Evolutionary conservation across 2,888 invertebrate species (phyloP).

Genomic region (Hartigia nigra): DNA sequence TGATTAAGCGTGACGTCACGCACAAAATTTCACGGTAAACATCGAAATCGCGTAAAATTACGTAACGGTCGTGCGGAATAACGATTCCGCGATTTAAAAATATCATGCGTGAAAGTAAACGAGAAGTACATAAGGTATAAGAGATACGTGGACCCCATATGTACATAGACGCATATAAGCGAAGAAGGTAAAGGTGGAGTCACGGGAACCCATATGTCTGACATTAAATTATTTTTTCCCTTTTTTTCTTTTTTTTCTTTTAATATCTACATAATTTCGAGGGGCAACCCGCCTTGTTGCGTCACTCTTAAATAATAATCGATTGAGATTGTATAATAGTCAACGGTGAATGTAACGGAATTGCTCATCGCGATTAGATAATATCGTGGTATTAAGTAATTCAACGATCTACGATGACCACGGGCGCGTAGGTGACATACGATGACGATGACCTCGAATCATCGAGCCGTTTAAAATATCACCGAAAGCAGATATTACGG

Average conservation of each 20-base stretch:
- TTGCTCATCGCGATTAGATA: constrained; percentile 10
- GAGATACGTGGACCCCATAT: too few relatives aligned
- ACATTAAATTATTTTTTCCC: neutral
- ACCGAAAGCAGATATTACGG: too few relatives aligned
- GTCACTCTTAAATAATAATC: constrained; percentile 23
- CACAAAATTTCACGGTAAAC: neutral
- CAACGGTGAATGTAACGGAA: constrained; percentile 6
- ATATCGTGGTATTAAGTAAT: constrained; percentile 9
- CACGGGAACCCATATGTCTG: too few relatives aligned
- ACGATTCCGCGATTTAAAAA: constrained; percentile 9
- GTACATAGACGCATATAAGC: too few relatives aligned
- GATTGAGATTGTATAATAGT: constrained; percentile 17
- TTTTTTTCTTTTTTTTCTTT: too few relatives aligned
- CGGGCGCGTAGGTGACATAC: neutral
- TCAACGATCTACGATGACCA: constrained; percentile 1
- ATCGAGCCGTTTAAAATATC: neutral
- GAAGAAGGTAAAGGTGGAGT: too few relatives aligned
- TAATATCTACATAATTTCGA: too few relatives aligned
- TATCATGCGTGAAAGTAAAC: constrained; percentile 16
- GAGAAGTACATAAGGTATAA: neutral
- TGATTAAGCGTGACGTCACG: too few relatives aligned
- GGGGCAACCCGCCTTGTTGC: neutral
- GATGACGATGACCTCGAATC: constrained; percentile 1
- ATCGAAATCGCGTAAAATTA: constrained; percentile 7
- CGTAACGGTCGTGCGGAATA: constrained; percentile 7